phyloP scores from a whole-genome alignment of 2,888 invertebrate genomes.

The Craniophora ligustri region DNA sequence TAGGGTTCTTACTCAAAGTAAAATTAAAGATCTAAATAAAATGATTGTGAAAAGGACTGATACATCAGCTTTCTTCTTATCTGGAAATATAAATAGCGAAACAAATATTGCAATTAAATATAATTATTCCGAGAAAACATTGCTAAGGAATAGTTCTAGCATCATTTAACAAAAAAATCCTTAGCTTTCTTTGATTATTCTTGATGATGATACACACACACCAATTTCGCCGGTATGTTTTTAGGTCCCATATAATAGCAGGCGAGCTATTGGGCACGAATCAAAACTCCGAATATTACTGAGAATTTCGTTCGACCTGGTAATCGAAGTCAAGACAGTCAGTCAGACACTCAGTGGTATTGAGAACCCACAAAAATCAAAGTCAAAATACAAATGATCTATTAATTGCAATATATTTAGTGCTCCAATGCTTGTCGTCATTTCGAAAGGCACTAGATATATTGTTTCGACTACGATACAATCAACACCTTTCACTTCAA shows the following conservation, averaged over 20 bases:
- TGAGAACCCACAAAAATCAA: too few relatives aligned
- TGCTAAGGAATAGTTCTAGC: neutral
- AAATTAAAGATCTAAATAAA: constrained; percentile 20
- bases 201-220: too few relatives aligned
- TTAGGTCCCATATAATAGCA: too few relatives aligned
- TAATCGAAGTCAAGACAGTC: too few relatives aligned
- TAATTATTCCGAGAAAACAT: neutral
- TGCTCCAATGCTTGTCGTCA: neutral
- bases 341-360: too few relatives aligned
- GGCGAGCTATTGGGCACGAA: too few relatives aligned
- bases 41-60: constrained; percentile 17
- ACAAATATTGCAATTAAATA: neutral
- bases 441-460: neutral
- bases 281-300: too few relatives aligned
- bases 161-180: neutral
- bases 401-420: too few relatives aligned
- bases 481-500: constrained; percentile 19
- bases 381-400: too few relatives aligned
- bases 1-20: constrained; percentile 1
- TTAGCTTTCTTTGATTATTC: too few relatives aligned
- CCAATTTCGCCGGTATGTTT: too few relatives aligned
- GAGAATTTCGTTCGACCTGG: too few relatives aligned
- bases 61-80: neutral
- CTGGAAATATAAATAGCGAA: neutral
- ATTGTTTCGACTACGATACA: constrained; percentile 7